These are phyloP conservation scores for Hippolais icterina DNA, from an alignment of 2,113 vertebrate species.

Conservation along the genomic window DNA sequence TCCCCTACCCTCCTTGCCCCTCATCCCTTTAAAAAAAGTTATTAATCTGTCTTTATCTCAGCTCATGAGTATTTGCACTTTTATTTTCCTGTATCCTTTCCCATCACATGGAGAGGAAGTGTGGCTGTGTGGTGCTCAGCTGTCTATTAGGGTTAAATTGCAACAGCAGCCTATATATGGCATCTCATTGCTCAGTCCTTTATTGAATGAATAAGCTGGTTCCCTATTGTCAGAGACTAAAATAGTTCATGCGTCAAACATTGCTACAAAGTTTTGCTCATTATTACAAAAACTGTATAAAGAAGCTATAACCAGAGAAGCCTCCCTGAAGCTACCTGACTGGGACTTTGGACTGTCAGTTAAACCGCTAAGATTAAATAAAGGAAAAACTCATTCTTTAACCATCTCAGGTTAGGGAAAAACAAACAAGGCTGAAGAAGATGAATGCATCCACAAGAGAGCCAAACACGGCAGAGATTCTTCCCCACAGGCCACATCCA, in stretches of 20 bases:
- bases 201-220: background rate
- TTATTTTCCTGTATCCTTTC: background rate
- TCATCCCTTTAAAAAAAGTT: accelerated
- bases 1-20: accelerated
- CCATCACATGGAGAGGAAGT: background rate
- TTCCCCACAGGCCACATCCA: background rate
- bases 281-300: background rate
- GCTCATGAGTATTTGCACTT: background rate
- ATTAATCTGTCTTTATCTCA: background rate
- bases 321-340: background rate
- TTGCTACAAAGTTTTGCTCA: background rate
- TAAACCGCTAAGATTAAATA: background rate
- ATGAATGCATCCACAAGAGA: background rate
- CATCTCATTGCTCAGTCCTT: background rate
- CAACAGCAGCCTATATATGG: background rate
- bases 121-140: background rate
- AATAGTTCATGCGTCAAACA: background rate
- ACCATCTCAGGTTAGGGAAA: background rate
- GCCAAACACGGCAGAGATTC: background rate
- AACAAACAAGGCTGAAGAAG: background rate
- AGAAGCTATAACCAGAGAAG: background rate
- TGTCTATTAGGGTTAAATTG: background rate
- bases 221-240: background rate
- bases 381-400: background rate
- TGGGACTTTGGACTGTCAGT: background rate